Conservation (phyloP, 2,888 invertebrate genomes). For the Drepanosiphum platanoidis region DNA sequence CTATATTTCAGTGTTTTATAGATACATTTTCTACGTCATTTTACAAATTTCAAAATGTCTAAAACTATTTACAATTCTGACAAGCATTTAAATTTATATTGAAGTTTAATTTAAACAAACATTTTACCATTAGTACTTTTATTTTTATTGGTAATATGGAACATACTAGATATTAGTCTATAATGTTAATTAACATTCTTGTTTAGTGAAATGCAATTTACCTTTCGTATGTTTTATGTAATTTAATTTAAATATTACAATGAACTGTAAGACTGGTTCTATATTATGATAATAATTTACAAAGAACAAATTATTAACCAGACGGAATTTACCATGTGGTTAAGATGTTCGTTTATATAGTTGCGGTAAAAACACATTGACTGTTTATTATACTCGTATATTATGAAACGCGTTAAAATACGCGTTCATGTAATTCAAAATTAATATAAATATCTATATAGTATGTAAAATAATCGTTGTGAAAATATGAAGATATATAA, state of each 20-base stretch:
- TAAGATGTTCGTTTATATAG: not conserved
- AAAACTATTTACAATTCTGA: not conserved
- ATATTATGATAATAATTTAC: not conserved
- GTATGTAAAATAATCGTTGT: not conserved
- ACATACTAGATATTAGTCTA: not conserved
- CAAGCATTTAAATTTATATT: not conserved
- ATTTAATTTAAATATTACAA: conserved; percentile 27
- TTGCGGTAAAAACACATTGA: not conserved
- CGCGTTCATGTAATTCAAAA: not conserved
- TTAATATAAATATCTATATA: not conserved
- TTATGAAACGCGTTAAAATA: no score
- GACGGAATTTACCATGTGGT: not conserved
- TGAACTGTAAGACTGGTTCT: not conserved
- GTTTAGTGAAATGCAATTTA: not conserved
- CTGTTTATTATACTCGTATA: not conserved
- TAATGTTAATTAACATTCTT: not conserved
- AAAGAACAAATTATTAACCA: not conserved
- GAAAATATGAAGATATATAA: not conserved
- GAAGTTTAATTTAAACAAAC: not conserved
- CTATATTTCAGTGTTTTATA: not conserved
- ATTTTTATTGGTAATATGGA: not conserved
- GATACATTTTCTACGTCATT: not conserved
- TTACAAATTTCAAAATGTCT: not conserved
- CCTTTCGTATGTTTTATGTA: not conserved
- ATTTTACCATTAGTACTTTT: not conserved